A percentile compares a stretch with the other conserved stretches of the same genome.
Evolutionary conservation across 1,140 invertebrate species (phyloP).

Genomic region (Cherax quadricarinatus): DNA sequence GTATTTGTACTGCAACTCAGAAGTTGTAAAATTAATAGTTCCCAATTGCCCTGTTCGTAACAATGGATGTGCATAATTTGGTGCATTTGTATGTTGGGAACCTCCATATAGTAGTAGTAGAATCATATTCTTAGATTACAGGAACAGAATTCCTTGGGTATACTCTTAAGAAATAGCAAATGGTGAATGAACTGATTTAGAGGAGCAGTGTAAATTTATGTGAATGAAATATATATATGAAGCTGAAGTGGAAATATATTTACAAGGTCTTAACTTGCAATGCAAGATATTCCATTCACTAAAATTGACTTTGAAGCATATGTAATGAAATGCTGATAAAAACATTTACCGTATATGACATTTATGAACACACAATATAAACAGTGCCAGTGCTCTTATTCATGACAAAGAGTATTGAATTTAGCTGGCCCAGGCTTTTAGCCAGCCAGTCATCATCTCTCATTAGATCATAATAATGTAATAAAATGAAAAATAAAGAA

Average conservation of each 20-base stretch:
- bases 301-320: not conserved
- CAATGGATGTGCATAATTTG: too few species aligned
- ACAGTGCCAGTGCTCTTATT: not conserved
- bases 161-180: not conserved
- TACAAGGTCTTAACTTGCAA: not conserved
- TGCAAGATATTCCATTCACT: not conserved
- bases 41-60: too few species aligned
- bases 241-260: too few species aligned
- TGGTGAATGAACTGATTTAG: not conserved
- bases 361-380: not conserved
- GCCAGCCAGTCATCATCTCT: not conserved
- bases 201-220: not conserved
- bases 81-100: too few species aligned
- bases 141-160: not conserved
- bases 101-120: too few species aligned
- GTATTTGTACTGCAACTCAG: too few species aligned
- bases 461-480: not conserved
- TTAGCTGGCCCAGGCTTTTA: not conserved
- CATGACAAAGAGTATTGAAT: not conserved
- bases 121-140: too few species aligned
- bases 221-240: not conserved
- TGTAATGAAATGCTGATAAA: not conserved
- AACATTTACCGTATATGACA: not conserved
- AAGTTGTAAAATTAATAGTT: too few species aligned
- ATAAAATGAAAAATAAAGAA: too few species aligned